phyloP scores from a whole-genome alignment of 1,140 invertebrate genomes.

The Drosophila sulfurigaster region DNA sequence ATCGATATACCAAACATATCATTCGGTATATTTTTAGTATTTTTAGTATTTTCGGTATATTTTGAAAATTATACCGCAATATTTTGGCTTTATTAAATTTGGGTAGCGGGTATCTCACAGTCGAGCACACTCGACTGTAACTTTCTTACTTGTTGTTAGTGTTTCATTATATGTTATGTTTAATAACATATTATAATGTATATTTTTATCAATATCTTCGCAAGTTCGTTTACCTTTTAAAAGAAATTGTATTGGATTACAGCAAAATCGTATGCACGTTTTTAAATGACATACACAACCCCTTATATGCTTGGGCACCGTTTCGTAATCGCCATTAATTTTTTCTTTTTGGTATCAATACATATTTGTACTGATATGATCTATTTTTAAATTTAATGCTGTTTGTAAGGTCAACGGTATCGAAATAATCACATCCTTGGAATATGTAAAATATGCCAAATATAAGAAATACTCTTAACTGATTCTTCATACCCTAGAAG shows the following conservation, averaged over 20 bases:
- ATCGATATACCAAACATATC: no score
- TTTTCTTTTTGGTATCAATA: constrained; percentile 52
- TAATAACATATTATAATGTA: constrained; percentile 21
- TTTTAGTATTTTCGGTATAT: no score
- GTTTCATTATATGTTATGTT: constrained; percentile 44
- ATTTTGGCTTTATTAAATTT: no score
- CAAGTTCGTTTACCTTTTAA: constrained; percentile 10
- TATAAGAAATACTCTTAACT: not conserved
- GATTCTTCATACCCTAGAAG: not conserved
- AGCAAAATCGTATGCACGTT: constrained; percentile 62
- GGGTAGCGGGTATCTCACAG: no score
- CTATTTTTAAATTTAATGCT: constrained; percentile 41
- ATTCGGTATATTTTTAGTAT: no score
- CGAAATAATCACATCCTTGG: constrained; percentile 43
- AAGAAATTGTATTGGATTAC: constrained; percentile 21
- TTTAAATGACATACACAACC: constrained; percentile 59
- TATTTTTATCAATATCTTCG: not conserved
- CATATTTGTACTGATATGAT: constrained; percentile 49
- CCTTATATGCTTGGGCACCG: constrained; percentile 44
- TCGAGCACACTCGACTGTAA: no score
- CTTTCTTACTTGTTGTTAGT: no score
- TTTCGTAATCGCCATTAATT: constrained; percentile 2
- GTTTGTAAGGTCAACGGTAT: constrained; percentile 51
- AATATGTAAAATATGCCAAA: not conserved
- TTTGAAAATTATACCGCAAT: no score